phyloP scores from a whole-genome alignment of 2,888 invertebrate species.

The Drosophila rubida region DNA sequence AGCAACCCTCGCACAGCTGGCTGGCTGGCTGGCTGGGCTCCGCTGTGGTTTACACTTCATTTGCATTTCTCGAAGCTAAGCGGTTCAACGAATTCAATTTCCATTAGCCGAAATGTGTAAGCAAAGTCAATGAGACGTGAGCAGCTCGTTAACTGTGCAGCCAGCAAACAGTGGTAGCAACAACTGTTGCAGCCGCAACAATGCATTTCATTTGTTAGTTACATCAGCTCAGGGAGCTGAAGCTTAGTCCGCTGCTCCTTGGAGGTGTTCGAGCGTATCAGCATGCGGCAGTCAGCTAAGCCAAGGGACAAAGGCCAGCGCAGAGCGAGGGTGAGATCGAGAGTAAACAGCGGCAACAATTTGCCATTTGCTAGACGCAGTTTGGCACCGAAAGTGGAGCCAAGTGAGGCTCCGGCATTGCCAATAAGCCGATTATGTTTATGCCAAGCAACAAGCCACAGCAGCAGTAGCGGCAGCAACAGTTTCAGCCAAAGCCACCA shows the following conservation, averaged over 20 bases:
- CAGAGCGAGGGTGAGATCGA: slow-evolving; percentile 32
- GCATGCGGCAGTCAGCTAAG: slow-evolving; percentile 18
- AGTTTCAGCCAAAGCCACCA: slow-evolving; percentile 38
- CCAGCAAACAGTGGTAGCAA: slow-evolving; percentile 6
- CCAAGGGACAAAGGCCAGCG: slow-evolving; percentile 34
- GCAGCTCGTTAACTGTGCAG: slow-evolving; percentile 62
- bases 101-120: slow-evolving; percentile 49
- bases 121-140: slow-evolving; percentile 60
- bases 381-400: slow-evolving; percentile 54
- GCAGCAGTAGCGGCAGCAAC: slow-evolving; percentile 29
- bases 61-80: slow-evolving; percentile 59
- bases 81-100: slow-evolving; percentile 58
- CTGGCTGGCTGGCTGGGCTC: background rate
- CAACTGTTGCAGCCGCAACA: slow-evolving; percentile 4
- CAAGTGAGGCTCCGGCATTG: slow-evolving; percentile 33
- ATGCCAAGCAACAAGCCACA: slow-evolving; percentile 52
- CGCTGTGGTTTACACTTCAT: slow-evolving; percentile 50
- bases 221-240: slow-evolving; percentile 18
- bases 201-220: slow-evolving; percentile 28
- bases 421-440: slow-evolving; percentile 64
- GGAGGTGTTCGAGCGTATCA: slow-evolving; percentile 21
- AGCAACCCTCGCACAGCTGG: too few species aligned
- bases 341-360: slow-evolving; percentile 35
- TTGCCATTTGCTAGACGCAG: slow-evolving; percentile 36
- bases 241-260: background rate